phyloP scores from a whole-genome alignment of 2,113 vertebrate genomes.

The Menura novaehollandiae region DNA sequence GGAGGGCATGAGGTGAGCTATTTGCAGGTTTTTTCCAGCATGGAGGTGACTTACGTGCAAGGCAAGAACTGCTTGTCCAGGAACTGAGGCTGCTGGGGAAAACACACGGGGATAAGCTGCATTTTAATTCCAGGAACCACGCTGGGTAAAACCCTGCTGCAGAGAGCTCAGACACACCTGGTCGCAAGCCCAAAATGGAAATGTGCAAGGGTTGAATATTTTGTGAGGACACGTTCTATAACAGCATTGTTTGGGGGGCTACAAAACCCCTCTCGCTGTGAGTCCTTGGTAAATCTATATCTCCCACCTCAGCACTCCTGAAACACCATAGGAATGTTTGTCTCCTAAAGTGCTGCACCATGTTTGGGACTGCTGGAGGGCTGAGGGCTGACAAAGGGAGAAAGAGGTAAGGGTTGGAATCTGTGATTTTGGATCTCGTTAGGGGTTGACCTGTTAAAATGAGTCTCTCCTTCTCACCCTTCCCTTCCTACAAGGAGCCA shows the following conservation, averaged over 20 bases:
- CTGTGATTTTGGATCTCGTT: neutral
- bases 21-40: constrained; percentile 41
- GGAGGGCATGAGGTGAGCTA: neutral
- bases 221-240: constrained; percentile 36
- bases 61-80: constrained; percentile 57
- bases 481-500: neutral
- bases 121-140: constrained; percentile 37
- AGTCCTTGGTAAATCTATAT: neutral
- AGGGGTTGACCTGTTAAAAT: neutral
- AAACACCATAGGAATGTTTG: neutral
- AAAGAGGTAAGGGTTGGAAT: neutral
- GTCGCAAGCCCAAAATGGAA: constrained; percentile 61
- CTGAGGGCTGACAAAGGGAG: neutral
- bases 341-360: neutral
- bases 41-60: constrained; percentile 50
- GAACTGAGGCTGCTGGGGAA: constrained; percentile 44
- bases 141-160: constrained; percentile 39
- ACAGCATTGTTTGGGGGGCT: constrained; percentile 17
- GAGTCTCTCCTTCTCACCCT: neutral
- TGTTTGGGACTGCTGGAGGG: neutral
- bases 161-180: constrained; percentile 41
- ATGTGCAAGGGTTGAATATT: constrained; percentile 42
- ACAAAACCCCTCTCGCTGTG: neutral
- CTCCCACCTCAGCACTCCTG: constrained; percentile 1
- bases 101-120: constrained; percentile 20